A percentile compares a stretch with the other conserved stretches of the same genome.
These are phyloP conservation scores for Aporrectodea caliginosa DNA, from an alignment of 1,140 invertebrate genomes.

Conservation along the genomic window DNA sequence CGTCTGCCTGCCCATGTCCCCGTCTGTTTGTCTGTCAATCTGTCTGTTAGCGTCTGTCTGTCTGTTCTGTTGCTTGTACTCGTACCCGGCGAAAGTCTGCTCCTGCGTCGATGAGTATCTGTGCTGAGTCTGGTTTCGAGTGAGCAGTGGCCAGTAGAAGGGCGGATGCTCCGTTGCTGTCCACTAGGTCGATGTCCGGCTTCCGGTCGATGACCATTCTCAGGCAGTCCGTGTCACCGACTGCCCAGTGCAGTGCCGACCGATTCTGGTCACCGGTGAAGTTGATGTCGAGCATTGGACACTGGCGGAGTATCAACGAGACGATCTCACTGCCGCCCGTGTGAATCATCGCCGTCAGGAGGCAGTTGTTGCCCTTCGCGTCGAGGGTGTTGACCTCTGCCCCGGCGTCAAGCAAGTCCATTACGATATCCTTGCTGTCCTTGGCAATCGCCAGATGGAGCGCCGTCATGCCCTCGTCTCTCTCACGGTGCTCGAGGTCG, in stretches of 20 bases:
- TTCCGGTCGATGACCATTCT: conserved; percentile 13
- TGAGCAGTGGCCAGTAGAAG: conserved; percentile 27
- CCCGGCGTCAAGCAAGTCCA: conserved; percentile 72
- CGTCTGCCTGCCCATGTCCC: too few relatives aligned
- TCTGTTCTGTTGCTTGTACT: conserved; percentile 73
- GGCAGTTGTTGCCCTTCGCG: conserved; percentile 68
- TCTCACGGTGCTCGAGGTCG: conserved; percentile 41
- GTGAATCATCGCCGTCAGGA: conserved; percentile 53
- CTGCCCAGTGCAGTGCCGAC: conserved; percentile 22
- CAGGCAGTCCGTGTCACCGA: conserved; percentile 19
- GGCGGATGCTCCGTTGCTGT: conserved; percentile 24
- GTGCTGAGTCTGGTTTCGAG: conserved; percentile 22
- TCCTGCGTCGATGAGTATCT: conserved; percentile 28
- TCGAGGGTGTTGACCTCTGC: conserved; percentile 79
- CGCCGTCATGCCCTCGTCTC: conserved; percentile 66
- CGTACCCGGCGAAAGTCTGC: conserved; percentile 11
- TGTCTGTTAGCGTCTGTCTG: conserved; percentile 70
- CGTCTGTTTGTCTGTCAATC: too few relatives aligned
- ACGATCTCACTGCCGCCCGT: conserved; percentile 53
- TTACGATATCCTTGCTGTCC: conserved; percentile 81
- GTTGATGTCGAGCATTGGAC: conserved; percentile 18
- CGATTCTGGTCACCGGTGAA: conserved; percentile 6
- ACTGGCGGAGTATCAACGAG: conserved; percentile 6
- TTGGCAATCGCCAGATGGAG: conserved; percentile 80
- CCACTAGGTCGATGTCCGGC: conserved; percentile 23